Evolutionary conservation across 2,888 invertebrate species (phyloP), one percentile per base, ranked within the genome.

Genomic region (Aporophyla nigra): DNA sequence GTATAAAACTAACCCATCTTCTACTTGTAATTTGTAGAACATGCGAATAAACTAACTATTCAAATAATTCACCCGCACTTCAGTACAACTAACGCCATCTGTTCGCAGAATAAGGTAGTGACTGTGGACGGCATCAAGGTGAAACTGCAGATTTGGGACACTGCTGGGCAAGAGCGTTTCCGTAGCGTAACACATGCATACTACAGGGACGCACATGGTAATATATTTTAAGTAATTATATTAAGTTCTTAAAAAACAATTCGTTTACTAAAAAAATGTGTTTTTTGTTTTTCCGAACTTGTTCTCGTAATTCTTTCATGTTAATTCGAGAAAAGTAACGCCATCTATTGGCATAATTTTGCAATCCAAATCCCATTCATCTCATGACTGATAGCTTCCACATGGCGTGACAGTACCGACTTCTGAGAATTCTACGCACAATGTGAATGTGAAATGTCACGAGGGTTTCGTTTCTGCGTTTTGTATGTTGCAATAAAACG

Each of bases 71-170:
- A 21, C 7, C 5, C 10, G 7, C 40, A 58, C 33, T 63, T 78
- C 74, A 69, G 72, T 91, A 94, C 93, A 91, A 84, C 90, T 95
- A 93, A 80, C 94, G 95, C 94, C 96, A 95, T 96, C 96, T 96
- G 89, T 96, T 91, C 90, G 82, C 97, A 98, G 98, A 98, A 98
- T 93, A 98, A 98, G 97, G 97, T 98, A 91, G 98, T 98, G 56
- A 97, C 97, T 65, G 98, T 98, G 63, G 98, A 98, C 93, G 97
- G 98, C 86, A 97, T 98, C 78, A 98, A 98, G 94, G 99, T 99
- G 80, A 99, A 99, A 94, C 97, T 99, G 89, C 99, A 99, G 97
- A 99, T 99, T 92, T 99, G 99, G 99, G 99, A 99, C 96, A 99
- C 99, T 5, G 99, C 99, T 3, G 99, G 99, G 0, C 99, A 99